phyloP scores from a whole-genome alignment of 2,797 vertebrate species.

The Sebastes steindachneri region DNA sequence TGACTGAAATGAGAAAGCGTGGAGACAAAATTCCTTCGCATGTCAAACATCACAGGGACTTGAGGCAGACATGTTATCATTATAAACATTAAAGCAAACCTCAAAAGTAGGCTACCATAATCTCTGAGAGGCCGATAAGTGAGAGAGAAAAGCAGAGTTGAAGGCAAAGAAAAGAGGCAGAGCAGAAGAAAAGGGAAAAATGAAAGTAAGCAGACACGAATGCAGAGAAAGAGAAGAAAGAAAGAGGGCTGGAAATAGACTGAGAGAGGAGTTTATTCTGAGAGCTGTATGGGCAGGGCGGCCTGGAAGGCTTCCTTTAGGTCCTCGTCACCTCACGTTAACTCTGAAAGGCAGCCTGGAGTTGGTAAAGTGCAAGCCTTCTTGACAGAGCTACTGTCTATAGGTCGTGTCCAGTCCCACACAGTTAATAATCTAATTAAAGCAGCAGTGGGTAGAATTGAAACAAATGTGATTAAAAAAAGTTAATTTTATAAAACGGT shows the following conservation, averaged over 20 bases:
- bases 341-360: background rate
- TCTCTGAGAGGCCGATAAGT: background rate
- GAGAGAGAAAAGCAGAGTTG: background rate
- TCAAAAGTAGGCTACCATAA: background rate
- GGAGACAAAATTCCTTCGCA: background rate
- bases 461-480: too few relatives aligned
- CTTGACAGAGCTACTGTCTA: background rate
- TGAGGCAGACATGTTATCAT: background rate
- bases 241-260: background rate
- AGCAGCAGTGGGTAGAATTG: too few relatives aligned
- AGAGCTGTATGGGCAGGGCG: slow-evolving; percentile 12
- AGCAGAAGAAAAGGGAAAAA: background rate
- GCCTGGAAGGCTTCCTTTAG: slow-evolving; percentile 1
- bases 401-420: background rate
- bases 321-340: slow-evolving; percentile 3
- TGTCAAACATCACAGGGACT: background rate
- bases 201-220: background rate
- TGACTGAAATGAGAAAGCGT: background rate
- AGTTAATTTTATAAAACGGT: too few relatives aligned
- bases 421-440: background rate
- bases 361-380: background rate
- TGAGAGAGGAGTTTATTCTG: slow-evolving; percentile 17
- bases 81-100: background rate
- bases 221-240: slow-evolving; percentile 3
- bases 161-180: background rate